These are phyloP conservation scores for Anas acuta DNA, from an alignment of 2,797 vertebrate species.

Conservation along the genomic window DNA sequence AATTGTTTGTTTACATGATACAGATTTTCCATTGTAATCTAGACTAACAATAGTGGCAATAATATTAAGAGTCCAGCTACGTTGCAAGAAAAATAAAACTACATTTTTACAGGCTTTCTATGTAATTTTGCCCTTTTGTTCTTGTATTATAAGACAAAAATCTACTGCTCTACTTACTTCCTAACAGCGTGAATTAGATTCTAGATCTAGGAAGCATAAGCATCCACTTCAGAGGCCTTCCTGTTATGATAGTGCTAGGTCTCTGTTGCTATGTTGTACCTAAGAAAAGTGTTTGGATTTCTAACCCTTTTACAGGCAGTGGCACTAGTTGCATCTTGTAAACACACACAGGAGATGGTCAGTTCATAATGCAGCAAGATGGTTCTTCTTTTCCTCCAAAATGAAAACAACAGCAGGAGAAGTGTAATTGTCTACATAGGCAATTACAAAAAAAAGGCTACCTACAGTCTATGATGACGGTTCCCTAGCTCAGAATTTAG, in stretches of 20 bases:
- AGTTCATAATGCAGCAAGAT: neutral
- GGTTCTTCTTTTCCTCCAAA: neutral
- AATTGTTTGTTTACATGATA: neutral
- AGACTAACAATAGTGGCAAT: neutral
- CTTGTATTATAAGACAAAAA: neutral
- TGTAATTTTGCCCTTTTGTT: neutral
- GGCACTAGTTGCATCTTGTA: neutral
- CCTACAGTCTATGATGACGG: neutral
- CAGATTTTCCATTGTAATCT: neutral
- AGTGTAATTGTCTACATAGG: neutral
- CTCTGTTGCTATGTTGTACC: neutral
- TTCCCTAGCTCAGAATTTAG: neutral
- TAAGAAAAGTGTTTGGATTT: neutral
- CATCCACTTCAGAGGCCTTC: neutral
- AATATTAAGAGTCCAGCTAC: neutral
- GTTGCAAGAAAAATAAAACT: neutral
- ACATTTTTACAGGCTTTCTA: neutral
- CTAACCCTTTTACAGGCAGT: neutral
- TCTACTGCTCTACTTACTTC: neutral
- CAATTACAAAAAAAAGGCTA: neutral
- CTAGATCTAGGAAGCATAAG: neutral
- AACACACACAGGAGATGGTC: neutral
- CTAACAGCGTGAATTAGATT: neutral
- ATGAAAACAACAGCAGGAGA: neutral
- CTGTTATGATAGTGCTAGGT: neutral